phyloP scores from a whole-genome alignment of 30 jellyfish, hydroid and myxozoan species.

The Aurelia sp. region DNA sequence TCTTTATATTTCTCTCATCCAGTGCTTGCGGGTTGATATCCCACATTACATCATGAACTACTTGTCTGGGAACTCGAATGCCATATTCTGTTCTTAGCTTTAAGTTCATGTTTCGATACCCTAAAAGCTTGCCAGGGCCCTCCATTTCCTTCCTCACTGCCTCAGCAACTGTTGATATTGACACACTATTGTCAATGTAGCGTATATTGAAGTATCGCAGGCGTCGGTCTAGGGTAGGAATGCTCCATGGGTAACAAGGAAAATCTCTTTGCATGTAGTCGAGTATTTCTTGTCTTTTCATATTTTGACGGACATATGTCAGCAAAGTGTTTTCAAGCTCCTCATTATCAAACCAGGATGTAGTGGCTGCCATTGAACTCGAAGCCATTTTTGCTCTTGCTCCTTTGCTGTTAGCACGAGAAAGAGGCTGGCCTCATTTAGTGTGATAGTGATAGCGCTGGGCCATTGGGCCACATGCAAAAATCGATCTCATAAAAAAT shows the following conservation, averaged over 20 bases:
- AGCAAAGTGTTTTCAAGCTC: slow-evolving; percentile 42
- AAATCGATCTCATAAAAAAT: no score
- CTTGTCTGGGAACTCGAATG: slow-evolving; percentile 44
- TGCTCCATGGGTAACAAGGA: slow-evolving; percentile 65
- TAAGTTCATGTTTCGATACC: slow-evolving; percentile 51
- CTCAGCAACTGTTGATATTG: slow-evolving; percentile 50
- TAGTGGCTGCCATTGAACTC: background rate
- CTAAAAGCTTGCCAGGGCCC: slow-evolving; percentile 76
- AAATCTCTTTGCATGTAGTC: slow-evolving; percentile 63
- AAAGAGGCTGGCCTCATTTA: no score
- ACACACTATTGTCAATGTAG: slow-evolving; percentile 43
- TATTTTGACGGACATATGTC: slow-evolving; percentile 55
- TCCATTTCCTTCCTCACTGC: slow-evolving; percentile 58
- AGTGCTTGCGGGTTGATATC: slow-evolving; percentile 47
- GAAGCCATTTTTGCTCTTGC: no score
- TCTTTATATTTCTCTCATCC: slow-evolving; percentile 29
- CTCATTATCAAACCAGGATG: slow-evolving; percentile 23
- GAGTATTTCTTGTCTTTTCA: slow-evolving; percentile 50
- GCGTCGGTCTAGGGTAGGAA: slow-evolving; percentile 43
- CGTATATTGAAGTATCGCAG: slow-evolving; percentile 56
- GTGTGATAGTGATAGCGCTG: no score
- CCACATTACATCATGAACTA: slow-evolving; percentile 55
- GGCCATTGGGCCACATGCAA: no score
- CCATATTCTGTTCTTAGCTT: slow-evolving; percentile 49
- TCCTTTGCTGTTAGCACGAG: no score